Evolutionary conservation across 2,113 vertebrate species (phyloP).

Genomic region (Serilophus lunatus): DNA sequence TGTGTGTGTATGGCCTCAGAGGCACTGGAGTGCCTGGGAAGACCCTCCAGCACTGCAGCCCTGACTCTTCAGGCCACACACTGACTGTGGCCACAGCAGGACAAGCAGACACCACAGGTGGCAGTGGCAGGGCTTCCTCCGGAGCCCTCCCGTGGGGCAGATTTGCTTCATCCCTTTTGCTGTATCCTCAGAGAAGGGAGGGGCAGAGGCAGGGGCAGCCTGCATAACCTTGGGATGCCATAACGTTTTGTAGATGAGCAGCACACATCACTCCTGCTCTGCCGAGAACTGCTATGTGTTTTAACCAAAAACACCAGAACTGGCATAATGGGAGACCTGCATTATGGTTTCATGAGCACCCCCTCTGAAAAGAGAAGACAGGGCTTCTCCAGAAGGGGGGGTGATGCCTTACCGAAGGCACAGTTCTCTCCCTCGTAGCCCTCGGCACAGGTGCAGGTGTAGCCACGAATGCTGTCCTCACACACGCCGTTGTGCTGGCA

Average conservation of each 20-base stretch:
- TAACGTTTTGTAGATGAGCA: accelerated
- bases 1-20: not conserved
- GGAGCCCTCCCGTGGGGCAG: accelerated
- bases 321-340: accelerated
- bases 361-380: accelerated
- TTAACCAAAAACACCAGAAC: not conserved
- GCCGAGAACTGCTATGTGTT: not conserved
- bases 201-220: not conserved
- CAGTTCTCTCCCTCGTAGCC: constrained; percentile 81
- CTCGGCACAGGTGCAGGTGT: constrained; percentile 75
- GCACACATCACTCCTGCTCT: not conserved
- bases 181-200: not conserved
- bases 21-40: not conserved
- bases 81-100: accelerated
- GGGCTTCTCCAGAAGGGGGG: not conserved
- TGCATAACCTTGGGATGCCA: accelerated
- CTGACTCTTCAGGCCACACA: not conserved
- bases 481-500: constrained; percentile 83
- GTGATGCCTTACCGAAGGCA: constrained; percentile 54
- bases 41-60: not conserved
- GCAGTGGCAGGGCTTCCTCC: not conserved
- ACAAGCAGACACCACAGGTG: accelerated
- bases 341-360: accelerated
- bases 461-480: constrained; percentile 73
- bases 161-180: not conserved